A percentile compares a stretch with the other conserved stretches of the same genome.
Evolutionary conservation across 2,113 vertebrate genomes (phyloP).

Genomic region (Dolichallabes microphthalmus): DNA sequence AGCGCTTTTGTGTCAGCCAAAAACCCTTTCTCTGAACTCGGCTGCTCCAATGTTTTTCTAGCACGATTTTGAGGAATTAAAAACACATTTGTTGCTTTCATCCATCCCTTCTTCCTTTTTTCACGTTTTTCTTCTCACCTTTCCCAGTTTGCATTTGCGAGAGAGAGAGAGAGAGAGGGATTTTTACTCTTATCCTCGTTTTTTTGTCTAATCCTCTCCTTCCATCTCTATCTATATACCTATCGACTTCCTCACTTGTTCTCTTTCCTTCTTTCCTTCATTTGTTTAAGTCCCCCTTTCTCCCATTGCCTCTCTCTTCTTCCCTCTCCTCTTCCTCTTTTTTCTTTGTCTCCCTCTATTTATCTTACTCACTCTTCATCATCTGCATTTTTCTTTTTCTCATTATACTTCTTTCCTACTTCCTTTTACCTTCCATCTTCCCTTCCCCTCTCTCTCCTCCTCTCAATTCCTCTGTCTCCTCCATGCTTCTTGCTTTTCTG

Average conservation of each 20-base stretch:
- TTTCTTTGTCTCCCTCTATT: not conserved
- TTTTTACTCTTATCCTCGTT: no score
- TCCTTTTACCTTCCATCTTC: no score
- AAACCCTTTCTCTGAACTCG: not conserved
- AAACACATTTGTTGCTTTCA: not conserved
- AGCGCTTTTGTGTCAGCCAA: not conserved
- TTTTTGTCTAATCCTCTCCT: not conserved
- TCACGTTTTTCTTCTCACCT: not conserved
- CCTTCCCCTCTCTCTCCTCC: not conserved
- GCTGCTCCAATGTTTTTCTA: not conserved
- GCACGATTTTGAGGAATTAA: not conserved
- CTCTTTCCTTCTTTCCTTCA: constrained; percentile 5
- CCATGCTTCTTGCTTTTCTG: not conserved
- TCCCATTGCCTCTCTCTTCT: not conserved
- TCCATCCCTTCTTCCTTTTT: not conserved
- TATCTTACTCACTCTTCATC: constrained; percentile 4
- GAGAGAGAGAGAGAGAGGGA: no score
- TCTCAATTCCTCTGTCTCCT: not conserved
- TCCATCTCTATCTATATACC: not conserved
- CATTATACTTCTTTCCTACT: not conserved
- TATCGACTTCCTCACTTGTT: not conserved
- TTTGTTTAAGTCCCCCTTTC: not conserved
- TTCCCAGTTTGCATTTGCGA: not conserved
- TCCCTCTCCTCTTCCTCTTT: not conserved
- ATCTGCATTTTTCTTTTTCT: not conserved